Evolutionary conservation across 2,888 invertebrate species (phyloP).

Genomic region (Chrysotoxum bicinctum): DNA sequence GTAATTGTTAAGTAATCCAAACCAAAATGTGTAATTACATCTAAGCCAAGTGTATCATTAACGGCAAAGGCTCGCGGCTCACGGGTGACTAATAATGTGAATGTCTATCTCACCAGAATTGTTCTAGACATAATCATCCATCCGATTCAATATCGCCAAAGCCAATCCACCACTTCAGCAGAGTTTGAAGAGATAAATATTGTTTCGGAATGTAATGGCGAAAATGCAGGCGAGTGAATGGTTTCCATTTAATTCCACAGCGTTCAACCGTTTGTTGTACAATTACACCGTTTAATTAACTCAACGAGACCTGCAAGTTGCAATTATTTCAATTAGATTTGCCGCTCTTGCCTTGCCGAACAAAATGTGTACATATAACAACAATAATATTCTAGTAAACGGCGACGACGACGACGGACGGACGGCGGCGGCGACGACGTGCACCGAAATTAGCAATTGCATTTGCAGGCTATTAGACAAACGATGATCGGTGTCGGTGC

Average conservation of each 20-base stretch:
- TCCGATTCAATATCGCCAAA: background rate
- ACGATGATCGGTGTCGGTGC: constrained; percentile 29
- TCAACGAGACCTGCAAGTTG: constrained; percentile 77
- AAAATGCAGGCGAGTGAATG: constrained; percentile 43
- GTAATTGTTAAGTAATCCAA: constrained; percentile 71
- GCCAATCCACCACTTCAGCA: background rate
- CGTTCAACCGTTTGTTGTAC: constrained; percentile 74
- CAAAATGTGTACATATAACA: constrained; percentile 9
- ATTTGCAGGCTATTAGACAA: constrained; percentile 61
- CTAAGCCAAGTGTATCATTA: constrained; percentile 55
- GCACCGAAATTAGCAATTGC: constrained; percentile 60
- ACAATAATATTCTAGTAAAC: background rate
- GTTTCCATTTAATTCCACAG: constrained; percentile 64
- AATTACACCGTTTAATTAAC: constrained; percentile 82
- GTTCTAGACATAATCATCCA: constrained; percentile 48
- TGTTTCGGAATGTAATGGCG: constrained; percentile 48
- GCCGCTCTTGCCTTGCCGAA: constrained; percentile 15
- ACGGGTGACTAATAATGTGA: constrained; percentile 60
- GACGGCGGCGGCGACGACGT: background rate
- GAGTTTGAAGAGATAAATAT: constrained; percentile 25
- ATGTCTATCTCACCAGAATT: constrained; percentile 19
- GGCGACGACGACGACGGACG: background rate
- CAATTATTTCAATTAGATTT: constrained; percentile 81
- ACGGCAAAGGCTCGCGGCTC: constrained; percentile 26
- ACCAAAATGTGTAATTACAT: constrained; percentile 65